phyloP scores from a whole-genome alignment of 2,797 vertebrate species.

The Poeciliopsis infans region DNA sequence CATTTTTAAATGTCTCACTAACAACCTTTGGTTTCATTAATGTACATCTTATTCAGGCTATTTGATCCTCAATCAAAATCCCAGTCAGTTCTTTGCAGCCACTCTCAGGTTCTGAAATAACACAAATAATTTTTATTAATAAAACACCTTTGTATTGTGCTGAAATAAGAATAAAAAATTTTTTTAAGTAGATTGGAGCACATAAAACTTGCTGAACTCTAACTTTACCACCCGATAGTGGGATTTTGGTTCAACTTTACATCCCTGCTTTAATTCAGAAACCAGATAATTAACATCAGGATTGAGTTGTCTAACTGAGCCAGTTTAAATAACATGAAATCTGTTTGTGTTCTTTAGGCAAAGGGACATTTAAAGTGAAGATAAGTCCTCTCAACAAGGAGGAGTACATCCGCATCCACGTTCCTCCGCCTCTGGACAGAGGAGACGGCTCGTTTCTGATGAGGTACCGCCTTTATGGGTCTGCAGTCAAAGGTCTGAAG shows the following conservation, averaged over 20 bases:
- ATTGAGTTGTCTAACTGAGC: neutral
- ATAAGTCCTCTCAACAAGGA: constrained; percentile 83
- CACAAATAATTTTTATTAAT: neutral
- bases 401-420: constrained; percentile 86
- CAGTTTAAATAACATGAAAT: neutral
- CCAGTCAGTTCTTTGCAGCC: neutral
- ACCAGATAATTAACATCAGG: neutral
- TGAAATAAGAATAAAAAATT: neutral
- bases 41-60: neutral
- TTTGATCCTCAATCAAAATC: neutral
- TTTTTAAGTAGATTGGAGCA: neutral
- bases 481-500: constrained; percentile 80
- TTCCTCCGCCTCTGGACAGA: constrained; percentile 86
- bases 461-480: constrained; percentile 88
- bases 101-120: neutral
- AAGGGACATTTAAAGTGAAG: constrained; percentile 85
- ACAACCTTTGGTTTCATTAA: neutral
- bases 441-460: constrained; percentile 91
- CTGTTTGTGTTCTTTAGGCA: constrained; percentile 68
- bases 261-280: neutral
- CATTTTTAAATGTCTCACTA: neutral
- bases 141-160: neutral
- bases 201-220: neutral
- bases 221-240: neutral
- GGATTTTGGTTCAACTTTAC: neutral